Evolutionary conservation across 53 echinoderm and acorn worm species (phyloP).

Genomic region (Astropecten irregularis): DNA sequence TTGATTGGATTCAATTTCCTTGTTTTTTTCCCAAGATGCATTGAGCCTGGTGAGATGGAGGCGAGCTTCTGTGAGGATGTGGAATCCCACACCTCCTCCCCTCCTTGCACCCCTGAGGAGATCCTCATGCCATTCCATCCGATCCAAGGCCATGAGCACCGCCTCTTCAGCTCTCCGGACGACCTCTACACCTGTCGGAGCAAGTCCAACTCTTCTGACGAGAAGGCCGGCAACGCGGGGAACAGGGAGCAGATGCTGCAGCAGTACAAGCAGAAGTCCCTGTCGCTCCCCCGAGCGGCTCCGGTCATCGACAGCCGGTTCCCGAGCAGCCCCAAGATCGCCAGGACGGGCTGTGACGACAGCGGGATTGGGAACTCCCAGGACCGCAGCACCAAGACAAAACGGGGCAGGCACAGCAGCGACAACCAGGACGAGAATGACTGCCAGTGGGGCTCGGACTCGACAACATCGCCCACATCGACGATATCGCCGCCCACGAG

Average conservation of each 20-base stretch:
- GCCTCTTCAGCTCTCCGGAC: conserved; percentile 58
- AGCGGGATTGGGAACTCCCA: neutral
- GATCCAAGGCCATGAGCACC: conserved; percentile 56
- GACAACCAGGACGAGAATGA: conserved; percentile 37
- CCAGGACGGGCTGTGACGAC: conserved; percentile 54
- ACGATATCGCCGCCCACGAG: conserved; percentile 50
- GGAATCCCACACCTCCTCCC: conserved; percentile 36
- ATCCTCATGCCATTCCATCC: conserved; percentile 54
- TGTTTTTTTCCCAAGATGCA: conserved; percentile 20
- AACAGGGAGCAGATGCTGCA: neutral
- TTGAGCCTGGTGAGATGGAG: conserved; percentile 49
- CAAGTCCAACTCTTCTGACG: conserved; percentile 11
- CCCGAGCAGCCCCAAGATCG: conserved; percentile 60
- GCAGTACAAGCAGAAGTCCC: conserved; percentile 41
- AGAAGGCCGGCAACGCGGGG: neutral
- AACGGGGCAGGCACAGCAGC: conserved; percentile 44
- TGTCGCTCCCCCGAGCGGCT: conserved; percentile 46
- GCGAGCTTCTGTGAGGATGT: conserved; percentile 15
- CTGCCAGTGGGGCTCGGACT: conserved; percentile 23
- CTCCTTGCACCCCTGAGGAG: conserved; percentile 54
- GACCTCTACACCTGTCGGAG: conserved; percentile 52
- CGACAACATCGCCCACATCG: neutral
- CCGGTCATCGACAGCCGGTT: conserved; percentile 46
- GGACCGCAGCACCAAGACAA: conserved; percentile 6
- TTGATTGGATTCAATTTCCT: no score